Conservation (phyloP, 1,140 invertebrate species). For the Scaptomyza hsui region DNA sequence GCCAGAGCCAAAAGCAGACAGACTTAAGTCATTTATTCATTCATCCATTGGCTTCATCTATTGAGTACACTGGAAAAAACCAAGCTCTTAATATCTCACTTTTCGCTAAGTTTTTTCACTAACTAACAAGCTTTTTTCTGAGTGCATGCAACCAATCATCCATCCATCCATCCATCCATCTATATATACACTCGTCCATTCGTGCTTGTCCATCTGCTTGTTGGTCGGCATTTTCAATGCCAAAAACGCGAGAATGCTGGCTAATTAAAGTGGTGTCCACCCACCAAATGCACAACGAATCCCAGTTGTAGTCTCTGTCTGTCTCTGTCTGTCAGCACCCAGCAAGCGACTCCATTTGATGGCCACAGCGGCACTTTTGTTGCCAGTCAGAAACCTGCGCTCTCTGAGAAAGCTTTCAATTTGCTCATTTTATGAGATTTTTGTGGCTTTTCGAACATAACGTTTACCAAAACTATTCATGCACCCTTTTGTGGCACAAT, state of each 20-base stretch:
- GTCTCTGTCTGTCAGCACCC: slow-evolving; percentile 65
- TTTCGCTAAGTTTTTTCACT: too few species aligned
- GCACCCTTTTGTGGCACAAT: slow-evolving; percentile 17
- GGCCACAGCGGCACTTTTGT: slow-evolving; percentile 62
- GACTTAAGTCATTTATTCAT: slow-evolving; percentile 41
- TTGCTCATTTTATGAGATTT: slow-evolving; percentile 71
- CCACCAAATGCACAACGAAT: slow-evolving; percentile 53
- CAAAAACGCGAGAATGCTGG: slow-evolving; percentile 57
- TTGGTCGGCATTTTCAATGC: slow-evolving; percentile 65
- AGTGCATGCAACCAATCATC: slow-evolving; percentile 27
- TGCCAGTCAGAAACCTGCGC: slow-evolving; percentile 11
- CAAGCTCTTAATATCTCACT: too few species aligned
- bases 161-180: slow-evolving; percentile 31
- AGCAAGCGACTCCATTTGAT: slow-evolving; percentile 16
- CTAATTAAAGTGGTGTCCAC: slow-evolving; percentile 81
- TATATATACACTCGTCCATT: slow-evolving; percentile 19
- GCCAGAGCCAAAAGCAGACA: slow-evolving; percentile 50
- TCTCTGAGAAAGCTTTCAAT: slow-evolving; percentile 48
- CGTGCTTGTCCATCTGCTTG: slow-evolving; percentile 31
- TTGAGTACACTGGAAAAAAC: background rate
- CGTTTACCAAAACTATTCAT: slow-evolving; percentile 22
- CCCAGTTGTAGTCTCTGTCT: slow-evolving; percentile 24
- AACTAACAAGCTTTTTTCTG: too few species aligned
- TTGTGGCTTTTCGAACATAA: slow-evolving; percentile 53
- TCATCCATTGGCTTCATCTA: slow-evolving; percentile 41